Evolutionary conservation across 2,888 invertebrate genomes (phyloP), one percentile per base, ranked within the genome.

Genomic region (Drosophila birchii): DNA sequence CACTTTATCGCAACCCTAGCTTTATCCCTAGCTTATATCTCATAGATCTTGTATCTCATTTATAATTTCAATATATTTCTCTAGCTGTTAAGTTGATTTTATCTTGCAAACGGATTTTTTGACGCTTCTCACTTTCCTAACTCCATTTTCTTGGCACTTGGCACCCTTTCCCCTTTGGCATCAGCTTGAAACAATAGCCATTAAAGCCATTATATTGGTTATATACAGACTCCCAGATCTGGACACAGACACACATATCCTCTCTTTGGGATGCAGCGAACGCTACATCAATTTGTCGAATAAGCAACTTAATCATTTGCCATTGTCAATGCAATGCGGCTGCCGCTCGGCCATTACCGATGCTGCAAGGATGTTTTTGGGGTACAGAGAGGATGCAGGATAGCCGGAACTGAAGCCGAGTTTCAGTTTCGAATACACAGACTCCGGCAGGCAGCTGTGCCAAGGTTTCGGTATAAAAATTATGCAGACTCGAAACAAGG

Each of bases 221-320:
- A 53, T 45, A 54, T 63, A 64, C 51, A 43, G 29, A 49, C 51
- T 63, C 20, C 64, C 34, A 44, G 47, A 29, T 12, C 6, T 14
- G 11, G 4, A 61, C 12, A 32, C 45, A 59, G 45, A 63, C 63
- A 61, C 6, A 34, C 8, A 16, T 18, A 43, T 20, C 43, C 36
- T 49, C 64, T 43, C 43, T 51, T 63, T 66, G 63, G 64, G 51
- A 66, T 66, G 64, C 64, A 67, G 64, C 38, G 64, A 66, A 74
- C 71, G 78, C 77, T 78, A 78, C 87, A 85, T 81, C 87, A 88
- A 86, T 86, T 86, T 86, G 86, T 85, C 85, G 82, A 89, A 87
- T 86, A 87, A 87, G 89, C 89, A 86, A 89, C 89, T 86, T 87
- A 81, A 86, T 86, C 89, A 86, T 88, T 85, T 78, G 75, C 73